Conservation (phyloP, 2,888 invertebrate genomes). For the Hylaea fasciaria region DNA sequence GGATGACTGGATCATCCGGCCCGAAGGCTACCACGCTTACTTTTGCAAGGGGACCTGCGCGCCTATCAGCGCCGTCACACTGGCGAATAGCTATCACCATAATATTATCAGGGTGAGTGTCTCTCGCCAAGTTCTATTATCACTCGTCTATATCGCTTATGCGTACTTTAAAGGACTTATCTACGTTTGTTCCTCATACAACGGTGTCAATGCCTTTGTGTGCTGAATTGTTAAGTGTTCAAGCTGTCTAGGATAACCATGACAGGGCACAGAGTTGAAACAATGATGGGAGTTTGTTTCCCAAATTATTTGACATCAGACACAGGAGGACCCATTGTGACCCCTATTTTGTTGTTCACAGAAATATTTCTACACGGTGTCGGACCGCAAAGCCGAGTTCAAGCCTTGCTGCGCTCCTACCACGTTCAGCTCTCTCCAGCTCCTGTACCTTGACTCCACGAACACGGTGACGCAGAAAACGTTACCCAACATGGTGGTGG, state of each 20-base stretch:
- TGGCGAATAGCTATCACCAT: constrained; percentile 86
- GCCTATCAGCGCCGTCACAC: constrained; percentile 88
- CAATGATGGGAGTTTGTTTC: too few relatives aligned
- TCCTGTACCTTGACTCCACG: constrained; percentile 92
- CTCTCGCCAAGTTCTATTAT: not conserved
- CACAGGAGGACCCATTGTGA: not conserved
- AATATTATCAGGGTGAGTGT: constrained; percentile 89
- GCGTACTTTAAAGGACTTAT: too few relatives aligned
- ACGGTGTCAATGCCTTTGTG: too few relatives aligned
- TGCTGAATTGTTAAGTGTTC: too few relatives aligned
- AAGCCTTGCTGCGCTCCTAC: constrained; percentile 95
- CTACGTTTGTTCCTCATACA: too few relatives aligned
- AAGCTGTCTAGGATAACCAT: too few relatives aligned
- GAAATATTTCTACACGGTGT: constrained; percentile 88
- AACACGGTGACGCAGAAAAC: constrained; percentile 91
- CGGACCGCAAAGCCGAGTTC: constrained; percentile 85
- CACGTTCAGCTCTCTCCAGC: constrained; percentile 90
- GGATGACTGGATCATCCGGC: constrained; percentile 94
- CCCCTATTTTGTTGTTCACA: constrained; percentile 61
- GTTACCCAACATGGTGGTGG: constrained; percentile 96
- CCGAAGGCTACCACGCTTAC: constrained; percentile 93
- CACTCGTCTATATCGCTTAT: not conserved
- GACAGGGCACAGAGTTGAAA: too few relatives aligned
- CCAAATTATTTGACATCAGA: too few relatives aligned
- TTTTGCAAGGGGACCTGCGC: constrained; percentile 94